These are phyloP conservation scores for Ophioderma brevispina DNA, from an alignment of 35 echinoderm and acorn worm genomes.

Conservation along the genomic window DNA sequence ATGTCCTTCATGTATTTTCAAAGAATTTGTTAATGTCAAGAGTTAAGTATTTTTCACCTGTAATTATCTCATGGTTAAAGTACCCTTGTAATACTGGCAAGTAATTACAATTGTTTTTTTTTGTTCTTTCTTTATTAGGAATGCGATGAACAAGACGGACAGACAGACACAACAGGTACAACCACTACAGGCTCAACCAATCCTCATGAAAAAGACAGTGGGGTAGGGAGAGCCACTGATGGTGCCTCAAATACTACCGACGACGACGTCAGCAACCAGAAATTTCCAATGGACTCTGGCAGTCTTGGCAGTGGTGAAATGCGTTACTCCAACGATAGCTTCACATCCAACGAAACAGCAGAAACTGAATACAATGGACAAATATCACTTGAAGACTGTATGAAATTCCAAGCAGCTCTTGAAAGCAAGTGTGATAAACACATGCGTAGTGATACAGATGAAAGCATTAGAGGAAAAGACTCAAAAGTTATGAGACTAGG, in stretches of 20 bases:
- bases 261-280: conserved; percentile 58
- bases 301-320: conserved; percentile 90
- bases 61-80: no score
- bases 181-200: conserved; percentile 78
- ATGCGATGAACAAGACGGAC: conserved; percentile 78
- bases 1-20: no score
- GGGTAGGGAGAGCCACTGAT: conserved; percentile 92
- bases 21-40: no score
- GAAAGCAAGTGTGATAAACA: conserved; percentile 98
- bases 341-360: conserved; percentile 79
- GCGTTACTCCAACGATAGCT: conserved; percentile 95
- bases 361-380: conserved; percentile 81
- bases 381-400: conserved; percentile 88
- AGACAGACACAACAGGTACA: conserved; percentile 92
- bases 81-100: no score
- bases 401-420: conserved; percentile 92
- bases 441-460: conserved; percentile 94
- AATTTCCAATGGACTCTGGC: conserved; percentile 55
- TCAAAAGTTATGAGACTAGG: conserved; percentile 96
- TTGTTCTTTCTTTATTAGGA: neutral
- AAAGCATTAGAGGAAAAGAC: conserved; percentile 91
- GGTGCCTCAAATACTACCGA: conserved; percentile 74
- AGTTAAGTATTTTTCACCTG: no score
- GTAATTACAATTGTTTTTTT: neutral
- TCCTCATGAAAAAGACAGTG: conserved; percentile 96